Evolutionary conservation across 2,888 invertebrate genomes (phyloP), one percentile per base, ranked within the genome.

Genomic region (Eumacrocentrus americanus): DNA sequence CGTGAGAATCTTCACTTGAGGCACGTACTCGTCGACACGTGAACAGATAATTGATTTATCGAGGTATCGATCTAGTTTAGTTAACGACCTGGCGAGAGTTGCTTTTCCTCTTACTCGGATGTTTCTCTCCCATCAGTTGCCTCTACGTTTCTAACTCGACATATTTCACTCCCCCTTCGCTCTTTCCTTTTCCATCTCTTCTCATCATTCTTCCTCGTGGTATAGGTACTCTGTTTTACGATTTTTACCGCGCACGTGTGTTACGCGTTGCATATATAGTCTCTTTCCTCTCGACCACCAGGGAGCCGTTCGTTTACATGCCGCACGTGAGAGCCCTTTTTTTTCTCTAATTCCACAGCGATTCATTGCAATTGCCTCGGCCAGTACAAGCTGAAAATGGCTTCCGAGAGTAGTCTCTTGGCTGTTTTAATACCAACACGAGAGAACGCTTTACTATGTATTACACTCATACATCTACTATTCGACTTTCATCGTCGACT

Each of bases 311-410:
- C 67, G 60, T 61, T 66, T 61, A 60, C 61, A 61, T 64, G 64
- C 64, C 55, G 42, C 65, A 67, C 56, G 50, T 53, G 58, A 58
- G 65, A 64, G 23, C 20, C 44, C 48, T 34, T 52, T 34, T n/a
- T 52, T 53, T 57, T 47, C 65, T 38, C 44, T 51, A 63, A 58
- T 63, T 58, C 56, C 58, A 35, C 16, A 48, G 58, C 64, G 59
- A 67, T 69, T 68, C 66, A 68, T 64, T 67, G 70, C 63, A 60
- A 69, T 64, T 66, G 65, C 64, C 58, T 46, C 62, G 44, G 44
- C 20, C 22, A 20, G 18, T 44, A 22, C n/a, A 44, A n/a, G 11
- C 22, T 44, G 22, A 25, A 64, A 61, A 64, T 59, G 58, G 62
- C 58, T 58, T 22, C 48, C 50, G 61, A 40, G 55, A 23, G 55